Base-by-base conservation (phyloP, 2,113 vertebrate species). In the Hylia prasina region DNA sequence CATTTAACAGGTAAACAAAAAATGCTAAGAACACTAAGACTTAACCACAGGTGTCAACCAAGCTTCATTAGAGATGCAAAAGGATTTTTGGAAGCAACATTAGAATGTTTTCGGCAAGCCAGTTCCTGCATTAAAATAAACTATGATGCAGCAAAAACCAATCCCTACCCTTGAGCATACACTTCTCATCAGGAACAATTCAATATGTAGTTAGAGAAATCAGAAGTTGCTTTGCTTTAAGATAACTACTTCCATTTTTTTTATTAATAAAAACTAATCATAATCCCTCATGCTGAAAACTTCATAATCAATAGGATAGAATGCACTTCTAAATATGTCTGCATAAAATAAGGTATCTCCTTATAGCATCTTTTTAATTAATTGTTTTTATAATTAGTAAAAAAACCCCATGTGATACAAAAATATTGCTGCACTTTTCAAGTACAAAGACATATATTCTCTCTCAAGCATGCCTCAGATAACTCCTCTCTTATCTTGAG, bases 121-220 rank as follows among this genome's bases (percentile, higher is more conserved):
- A 91, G 48, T 60, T 91, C 42, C 57, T 61, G 21, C 50, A 51
- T 15, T 53, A 61, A 65, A 83, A 84, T 28, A 51, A 15, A 53
- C 13, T 19, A 15, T 9, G 35, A 35, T 80, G 40, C 48, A 64
- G 33, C 23, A 90, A 65, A 95, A 88, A 33, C 4, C 16, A 82
- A 72, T 23, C 28, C 70, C 33, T 61, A 60, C 35, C 30, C 25
- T 50, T 0, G 0, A 1, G 0, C 7, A 0, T 5, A 13, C 11
- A 58, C 17, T 44, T 48, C 42, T 60, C 11, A 33, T 27, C 13
- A 45, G 42, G 42, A 78, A 50, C 39, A 85, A 42, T 39, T 80
- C 30, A 58, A 51, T 25, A 69, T 10, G 11, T 37, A 65, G 28
- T 24, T 47, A 71, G 15, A 75, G 51, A 66, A 57, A 90, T 58